Evolutionary conservation across 2,888 invertebrate species (phyloP).

Genomic region (Empis stercorea): DNA sequence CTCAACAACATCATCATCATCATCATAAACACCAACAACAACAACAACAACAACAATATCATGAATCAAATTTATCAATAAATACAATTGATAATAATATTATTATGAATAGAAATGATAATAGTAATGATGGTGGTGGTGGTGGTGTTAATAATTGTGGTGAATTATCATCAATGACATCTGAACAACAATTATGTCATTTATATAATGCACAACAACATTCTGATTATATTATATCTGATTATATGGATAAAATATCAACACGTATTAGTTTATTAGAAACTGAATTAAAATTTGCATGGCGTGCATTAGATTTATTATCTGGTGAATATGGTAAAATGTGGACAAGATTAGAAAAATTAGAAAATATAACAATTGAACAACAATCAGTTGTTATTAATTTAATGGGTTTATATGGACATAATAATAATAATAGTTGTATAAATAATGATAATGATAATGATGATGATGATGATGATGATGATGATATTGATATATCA

Average conservation of each 20-base stretch:
- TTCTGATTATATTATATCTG: slow-evolving; percentile 68
- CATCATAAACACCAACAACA: slow-evolving; percentile 6
- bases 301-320: slow-evolving; percentile 79
- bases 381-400: slow-evolving; percentile 86
- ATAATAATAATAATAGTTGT: slow-evolving; percentile 23
- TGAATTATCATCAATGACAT: slow-evolving; percentile 23
- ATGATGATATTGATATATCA: background rate
- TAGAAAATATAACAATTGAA: slow-evolving; percentile 74
- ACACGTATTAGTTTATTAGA: slow-evolving; percentile 77
- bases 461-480: background rate
- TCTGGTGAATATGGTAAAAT: slow-evolving; percentile 88
- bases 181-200: slow-evolving; percentile 29
- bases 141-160: slow-evolving; percentile 8
- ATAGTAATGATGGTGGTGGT: slow-evolving; percentile 6
- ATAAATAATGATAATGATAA: slow-evolving; percentile 16
- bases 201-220: slow-evolving; percentile 39
- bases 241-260: slow-evolving; percentile 82
- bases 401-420: slow-evolving; percentile 42
- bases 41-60: slow-evolving; percentile 7
- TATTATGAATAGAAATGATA: too few species aligned
- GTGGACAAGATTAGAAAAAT: slow-evolving; percentile 82
- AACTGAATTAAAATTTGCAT: slow-evolving; percentile 82
- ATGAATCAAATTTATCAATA: slow-evolving; percentile 10
- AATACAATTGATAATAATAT: slow-evolving; percentile 8
- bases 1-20: slow-evolving; percentile 7